Conservation (phyloP, 2,113 vertebrate species). For the Plecotus auritus region DNA sequence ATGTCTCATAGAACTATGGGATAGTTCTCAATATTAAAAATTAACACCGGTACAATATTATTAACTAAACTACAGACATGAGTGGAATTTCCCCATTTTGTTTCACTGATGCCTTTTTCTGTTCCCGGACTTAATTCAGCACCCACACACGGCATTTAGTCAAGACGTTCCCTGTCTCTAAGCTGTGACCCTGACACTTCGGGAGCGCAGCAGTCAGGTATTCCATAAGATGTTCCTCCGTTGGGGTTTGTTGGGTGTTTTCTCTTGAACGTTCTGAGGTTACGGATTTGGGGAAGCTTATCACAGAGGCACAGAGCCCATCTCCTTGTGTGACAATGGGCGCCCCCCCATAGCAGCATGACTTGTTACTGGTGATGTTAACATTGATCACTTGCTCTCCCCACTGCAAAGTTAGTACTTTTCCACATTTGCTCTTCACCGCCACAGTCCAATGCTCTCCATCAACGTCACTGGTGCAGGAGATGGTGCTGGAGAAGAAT, state of each 20-base stretch:
- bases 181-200: not conserved
- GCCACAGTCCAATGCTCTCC: not conserved
- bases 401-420: not conserved
- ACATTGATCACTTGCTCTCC: not conserved
- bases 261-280: not conserved
- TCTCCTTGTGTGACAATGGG: fast-evolving
- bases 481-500: not conserved
- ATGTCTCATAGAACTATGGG: not conserved
- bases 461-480: not conserved
- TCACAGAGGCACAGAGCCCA: too few relatives aligned
- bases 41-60: not conserved
- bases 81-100: not conserved
- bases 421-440: not conserved
- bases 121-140: not conserved
- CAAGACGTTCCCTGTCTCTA: not conserved
- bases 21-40: not conserved
- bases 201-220: not conserved
- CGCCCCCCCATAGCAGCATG: fast-evolving
- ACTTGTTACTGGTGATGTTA: not conserved
- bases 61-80: not conserved
- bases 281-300: not conserved
- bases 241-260: not conserved
- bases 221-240: not conserved
- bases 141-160: fast-evolving
- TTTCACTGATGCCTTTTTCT: not conserved